Evolutionary conservation across 2,888 invertebrate species (phyloP).

Genomic region (Chironomus riparius): DNA sequence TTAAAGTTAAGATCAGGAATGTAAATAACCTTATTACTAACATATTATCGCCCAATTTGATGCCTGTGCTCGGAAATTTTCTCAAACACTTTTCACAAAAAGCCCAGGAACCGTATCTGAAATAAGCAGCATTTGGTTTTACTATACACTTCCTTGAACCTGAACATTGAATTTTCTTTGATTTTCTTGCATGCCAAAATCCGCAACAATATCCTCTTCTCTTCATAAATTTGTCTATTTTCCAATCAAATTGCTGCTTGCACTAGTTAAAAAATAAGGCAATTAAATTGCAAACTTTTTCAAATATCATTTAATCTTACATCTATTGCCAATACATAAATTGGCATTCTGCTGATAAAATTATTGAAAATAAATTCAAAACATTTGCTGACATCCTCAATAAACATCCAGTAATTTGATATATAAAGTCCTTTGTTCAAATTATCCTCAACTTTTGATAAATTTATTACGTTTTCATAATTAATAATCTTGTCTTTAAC

Average conservation of each 20-base stretch:
- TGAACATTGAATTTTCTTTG: not conserved
- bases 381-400: not conserved
- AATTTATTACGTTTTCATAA: not conserved
- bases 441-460: not conserved
- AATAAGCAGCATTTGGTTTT: not conserved
- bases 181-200: not conserved
- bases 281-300: too few species aligned
- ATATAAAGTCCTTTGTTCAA: not conserved
- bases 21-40: not conserved
- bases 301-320: not conserved
- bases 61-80: not conserved
- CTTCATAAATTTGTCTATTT: not conserved
- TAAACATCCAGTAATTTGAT: not conserved
- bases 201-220: not conserved
- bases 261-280: not conserved
- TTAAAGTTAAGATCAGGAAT: too few species aligned
- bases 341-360: not conserved
- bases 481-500: not conserved
- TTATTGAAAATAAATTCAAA: not conserved
- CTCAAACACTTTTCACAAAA: not conserved
- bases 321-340: not conserved
- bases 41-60: not conserved
- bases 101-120: not conserved
- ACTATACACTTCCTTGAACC: not conserved
- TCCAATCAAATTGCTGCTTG: not conserved